Conservation (phyloP, 2,888 invertebrate genomes). For the Trachelus troglodyta region DNA sequence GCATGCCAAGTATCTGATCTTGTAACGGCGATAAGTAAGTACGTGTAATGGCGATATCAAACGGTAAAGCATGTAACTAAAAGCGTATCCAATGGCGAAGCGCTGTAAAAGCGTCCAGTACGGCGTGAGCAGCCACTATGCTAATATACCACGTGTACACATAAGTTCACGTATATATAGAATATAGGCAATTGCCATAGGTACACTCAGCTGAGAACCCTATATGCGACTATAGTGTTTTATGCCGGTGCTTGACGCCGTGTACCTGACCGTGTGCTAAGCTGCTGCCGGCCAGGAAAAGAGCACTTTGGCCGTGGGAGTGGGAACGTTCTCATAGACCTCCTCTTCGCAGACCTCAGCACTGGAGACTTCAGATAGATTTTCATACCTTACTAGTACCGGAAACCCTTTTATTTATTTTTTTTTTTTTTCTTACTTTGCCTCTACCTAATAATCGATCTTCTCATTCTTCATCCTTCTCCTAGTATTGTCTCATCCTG, state of each 20-base stretch:
- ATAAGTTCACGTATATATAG: background rate
- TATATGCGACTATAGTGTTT: background rate
- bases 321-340: slow-evolving; percentile 64
- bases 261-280: background rate
- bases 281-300: slow-evolving; percentile 46
- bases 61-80: background rate
- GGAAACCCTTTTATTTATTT: background rate
- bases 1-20: background rate
- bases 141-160: background rate
- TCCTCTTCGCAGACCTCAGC: slow-evolving; percentile 7
- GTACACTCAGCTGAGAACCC: background rate
- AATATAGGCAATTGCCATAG: background rate
- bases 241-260: background rate
- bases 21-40: background rate
- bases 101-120: background rate
- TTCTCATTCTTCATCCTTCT: background rate
- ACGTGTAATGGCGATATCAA: background rate
- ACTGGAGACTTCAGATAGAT: background rate
- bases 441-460: background rate
- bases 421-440: background rate
- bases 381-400: background rate
- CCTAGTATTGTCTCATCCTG: background rate
- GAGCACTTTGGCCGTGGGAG: slow-evolving; percentile 63
- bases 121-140: background rate
- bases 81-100: background rate